phyloP scores from a whole-genome alignment of 2,888 invertebrate genomes.

The Fragum sueziense region DNA sequence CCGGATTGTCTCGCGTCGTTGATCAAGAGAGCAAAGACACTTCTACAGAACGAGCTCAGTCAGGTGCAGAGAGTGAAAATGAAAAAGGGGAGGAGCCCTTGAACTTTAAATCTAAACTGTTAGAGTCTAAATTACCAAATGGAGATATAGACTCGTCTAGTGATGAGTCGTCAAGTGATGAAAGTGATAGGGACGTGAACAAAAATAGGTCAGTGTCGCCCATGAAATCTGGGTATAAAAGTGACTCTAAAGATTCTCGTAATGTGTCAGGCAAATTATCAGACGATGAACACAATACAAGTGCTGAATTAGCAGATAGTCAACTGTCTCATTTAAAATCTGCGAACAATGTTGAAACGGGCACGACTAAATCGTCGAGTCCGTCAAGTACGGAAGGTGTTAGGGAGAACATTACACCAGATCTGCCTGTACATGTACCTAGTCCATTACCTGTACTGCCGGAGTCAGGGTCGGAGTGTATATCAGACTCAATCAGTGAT shows the following conservation, averaged over 20 bases:
- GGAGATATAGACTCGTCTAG: constrained; percentile 28
- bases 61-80: constrained; percentile 4
- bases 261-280: constrained; percentile 17
- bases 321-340: constrained; percentile 24
- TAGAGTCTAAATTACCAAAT: constrained; percentile 1
- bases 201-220: constrained; percentile 31
- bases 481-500: constrained; percentile 69
- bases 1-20: background rate
- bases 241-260: background rate
- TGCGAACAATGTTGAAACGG: constrained; percentile 52
- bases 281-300: constrained; percentile 53
- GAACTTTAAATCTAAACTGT: background rate
- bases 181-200: constrained; percentile 46
- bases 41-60: background rate
- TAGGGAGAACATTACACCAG: constrained; percentile 63
- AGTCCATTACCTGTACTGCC: constrained; percentile 67
- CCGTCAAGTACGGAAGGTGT: constrained; percentile 67
- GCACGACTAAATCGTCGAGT: constrained; percentile 57
- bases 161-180: constrained; percentile 45
- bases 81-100: background rate
- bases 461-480: constrained; percentile 64
- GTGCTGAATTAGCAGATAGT: constrained; percentile 46
- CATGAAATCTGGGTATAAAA: constrained; percentile 19
- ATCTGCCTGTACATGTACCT: constrained; percentile 63
- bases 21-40: background rate